Base-by-base conservation (phyloP, 2,797 vertebrate genomes). In the Chloroceryle amazona region DNA sequence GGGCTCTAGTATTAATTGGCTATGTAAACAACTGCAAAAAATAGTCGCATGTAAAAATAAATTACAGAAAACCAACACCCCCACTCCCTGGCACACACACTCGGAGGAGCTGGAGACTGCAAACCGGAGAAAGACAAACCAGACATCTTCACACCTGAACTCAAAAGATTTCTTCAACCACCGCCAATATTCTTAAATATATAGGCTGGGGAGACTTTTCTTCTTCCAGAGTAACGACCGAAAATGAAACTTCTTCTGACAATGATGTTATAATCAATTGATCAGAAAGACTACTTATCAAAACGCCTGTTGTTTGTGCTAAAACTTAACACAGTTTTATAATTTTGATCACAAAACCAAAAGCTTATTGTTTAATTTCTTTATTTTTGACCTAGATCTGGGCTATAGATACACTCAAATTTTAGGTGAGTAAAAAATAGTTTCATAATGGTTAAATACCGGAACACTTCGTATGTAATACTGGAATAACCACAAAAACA, bases 401-500 rank as follows among this genome's bases (percentile, higher is more conserved):
- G 31, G 31, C 28, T 33, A 44, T 39, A 81, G 25, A 42, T 44
- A 42, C 25, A 55, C 47, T 22, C 28, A 28, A 17, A 20, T 57
- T 65, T 54, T 51, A 42, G 31, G 28, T 0, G 10, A 71, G 57
- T n/a, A 61, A 51, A 86, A 94, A 52, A 91, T 46, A 86, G 47
- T 83, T 90, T 41, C 80, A 23, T 60, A 90, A 66, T 68, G 62
- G 62, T 62, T 79, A 90, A 96, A 81, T 62, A 73, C 85, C 41
- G 7, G 91, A 95, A 95, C 81, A 81, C 58, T 90, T 67, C 6
- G 61, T 8, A 49, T 72, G 65, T 26, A 86, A 55, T 90, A 83
- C 82, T 60, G 63, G 87, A 95, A 95, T 72, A 95, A 75, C 82
- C 82, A 95, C 80, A 67, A 90, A 88, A 94, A 94, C 88, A 84